Percentiles rank a stretch among this genome's conserved stretches.
Conservation (phyloP, 2,888 invertebrate genomes). For the Melanotus villosus region DNA sequence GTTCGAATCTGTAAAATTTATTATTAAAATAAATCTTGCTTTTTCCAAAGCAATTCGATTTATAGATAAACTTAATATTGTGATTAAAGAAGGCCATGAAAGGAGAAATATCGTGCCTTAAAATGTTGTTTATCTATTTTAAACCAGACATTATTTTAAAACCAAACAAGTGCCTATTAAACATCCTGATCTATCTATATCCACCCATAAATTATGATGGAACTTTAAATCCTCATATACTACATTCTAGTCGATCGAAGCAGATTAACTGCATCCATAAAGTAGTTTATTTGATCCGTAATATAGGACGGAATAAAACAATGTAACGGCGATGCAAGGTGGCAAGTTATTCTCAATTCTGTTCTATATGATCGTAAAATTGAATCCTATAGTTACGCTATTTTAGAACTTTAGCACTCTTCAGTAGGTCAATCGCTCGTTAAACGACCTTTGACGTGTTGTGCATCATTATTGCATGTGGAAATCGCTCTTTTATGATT, state of each 20-base stretch:
- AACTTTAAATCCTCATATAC: slow-evolving; percentile 17
- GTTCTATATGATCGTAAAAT: slow-evolving; percentile 29
- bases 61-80: too few species aligned
- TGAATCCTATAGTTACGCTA: slow-evolving; percentile 10
- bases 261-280: slow-evolving; percentile 22
- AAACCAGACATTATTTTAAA: too few species aligned
- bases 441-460: slow-evolving; percentile 22
- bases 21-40: too few species aligned
- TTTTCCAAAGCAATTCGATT: too few species aligned
- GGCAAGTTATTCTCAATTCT: slow-evolving; percentile 31
- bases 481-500: slow-evolving; percentile 9
- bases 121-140: too few species aligned
- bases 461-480: slow-evolving; percentile 17
- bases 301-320: slow-evolving; percentile 21
- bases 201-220: slow-evolving; percentile 15
- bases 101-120: too few species aligned
- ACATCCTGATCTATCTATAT: background rate
- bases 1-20: too few species aligned
- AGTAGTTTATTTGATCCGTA: slow-evolving; percentile 23
- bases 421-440: slow-evolving; percentile 30
- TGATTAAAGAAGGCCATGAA: too few species aligned
- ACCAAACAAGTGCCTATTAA: too few species aligned
- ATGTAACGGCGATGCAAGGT: slow-evolving; percentile 28
- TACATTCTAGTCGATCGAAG: slow-evolving; percentile 15
- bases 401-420: slow-evolving; percentile 16